A percentile compares a stretch with the other conserved stretches of the same genome.
phyloP scores from a whole-genome alignment of 2,113 vertebrate genomes.

The Sander vitreus region DNA sequence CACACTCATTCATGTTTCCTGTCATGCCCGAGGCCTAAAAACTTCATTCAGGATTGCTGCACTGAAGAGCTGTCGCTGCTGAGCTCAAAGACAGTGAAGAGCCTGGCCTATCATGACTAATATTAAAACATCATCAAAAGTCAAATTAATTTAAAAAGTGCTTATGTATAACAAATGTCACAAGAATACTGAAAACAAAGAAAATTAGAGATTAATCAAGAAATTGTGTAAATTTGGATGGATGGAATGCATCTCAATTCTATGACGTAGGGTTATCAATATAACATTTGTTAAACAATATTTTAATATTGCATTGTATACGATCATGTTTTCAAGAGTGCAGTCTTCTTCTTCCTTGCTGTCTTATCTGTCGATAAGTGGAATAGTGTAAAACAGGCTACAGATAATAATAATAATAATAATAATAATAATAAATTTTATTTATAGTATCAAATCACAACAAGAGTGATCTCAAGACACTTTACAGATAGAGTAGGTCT shows the following conservation, averaged over 20 bases:
- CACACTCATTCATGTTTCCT: conserved; percentile 52
- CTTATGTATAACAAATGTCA: conserved; percentile 17
- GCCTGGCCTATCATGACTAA: conserved; percentile 2
- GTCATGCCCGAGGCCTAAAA: conserved; percentile 52
- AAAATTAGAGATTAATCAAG: background rate
- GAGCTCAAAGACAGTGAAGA: conserved; percentile 9
- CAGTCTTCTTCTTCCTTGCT: background rate
- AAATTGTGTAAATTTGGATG: background rate
- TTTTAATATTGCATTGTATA: background rate
- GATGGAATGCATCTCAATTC: background rate
- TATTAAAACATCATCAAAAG: conserved; percentile 17
- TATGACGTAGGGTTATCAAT: background rate
- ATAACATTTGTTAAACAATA: background rate
- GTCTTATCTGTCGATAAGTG: background rate
- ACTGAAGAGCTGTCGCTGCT: conserved; percentile 4
- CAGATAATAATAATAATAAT: too few species aligned
- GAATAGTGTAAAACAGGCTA: background rate
- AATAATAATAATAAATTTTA: too few species aligned
- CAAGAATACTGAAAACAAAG: conserved; percentile 25
- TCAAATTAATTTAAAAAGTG: conserved; percentile 13
- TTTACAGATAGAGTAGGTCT: too few species aligned
- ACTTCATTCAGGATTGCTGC: conserved; percentile 54
- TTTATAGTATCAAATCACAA: too few species aligned
- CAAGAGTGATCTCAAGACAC: too few species aligned
- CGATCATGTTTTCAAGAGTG: background rate